These are phyloP conservation scores for Lasius fuliginosus DNA, from an alignment of 2,888 invertebrate genomes.

Conservation along the genomic window DNA sequence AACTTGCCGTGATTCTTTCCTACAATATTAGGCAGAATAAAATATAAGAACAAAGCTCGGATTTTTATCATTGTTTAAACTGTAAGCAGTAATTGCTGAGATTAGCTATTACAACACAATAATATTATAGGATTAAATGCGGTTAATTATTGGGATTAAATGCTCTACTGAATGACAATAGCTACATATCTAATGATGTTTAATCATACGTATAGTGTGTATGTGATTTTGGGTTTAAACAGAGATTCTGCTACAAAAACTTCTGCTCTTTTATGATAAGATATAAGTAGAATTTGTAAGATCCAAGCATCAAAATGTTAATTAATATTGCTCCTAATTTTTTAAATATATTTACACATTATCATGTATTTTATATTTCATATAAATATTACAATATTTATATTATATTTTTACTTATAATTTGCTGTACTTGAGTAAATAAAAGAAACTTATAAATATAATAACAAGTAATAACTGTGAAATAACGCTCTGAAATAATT, in stretches of 20 bases:
- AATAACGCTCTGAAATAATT: background rate
- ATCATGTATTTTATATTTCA: background rate
- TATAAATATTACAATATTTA: background rate
- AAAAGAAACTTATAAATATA: background rate
- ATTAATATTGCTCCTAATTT: background rate
- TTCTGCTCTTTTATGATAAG: background rate
- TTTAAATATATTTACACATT: background rate
- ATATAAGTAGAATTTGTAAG: background rate
- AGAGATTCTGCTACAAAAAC: background rate
- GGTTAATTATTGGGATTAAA: background rate
- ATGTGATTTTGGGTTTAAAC: background rate
- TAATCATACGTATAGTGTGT: background rate
- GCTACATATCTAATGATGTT: background rate
- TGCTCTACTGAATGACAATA: constrained; percentile 3
- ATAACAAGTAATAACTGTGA: background rate
- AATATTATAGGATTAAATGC: background rate
- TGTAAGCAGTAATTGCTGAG: background rate
- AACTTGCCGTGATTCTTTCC: background rate
- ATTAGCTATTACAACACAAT: background rate
- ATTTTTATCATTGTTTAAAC: background rate
- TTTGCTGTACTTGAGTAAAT: background rate
- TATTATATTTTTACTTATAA: background rate
- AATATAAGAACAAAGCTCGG: background rate
- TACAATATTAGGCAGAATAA: background rate
- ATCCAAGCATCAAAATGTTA: background rate